Evolutionary conservation across 1,140 invertebrate genomes (phyloP).

Genomic region (Lepidotrigona ventralis): DNA sequence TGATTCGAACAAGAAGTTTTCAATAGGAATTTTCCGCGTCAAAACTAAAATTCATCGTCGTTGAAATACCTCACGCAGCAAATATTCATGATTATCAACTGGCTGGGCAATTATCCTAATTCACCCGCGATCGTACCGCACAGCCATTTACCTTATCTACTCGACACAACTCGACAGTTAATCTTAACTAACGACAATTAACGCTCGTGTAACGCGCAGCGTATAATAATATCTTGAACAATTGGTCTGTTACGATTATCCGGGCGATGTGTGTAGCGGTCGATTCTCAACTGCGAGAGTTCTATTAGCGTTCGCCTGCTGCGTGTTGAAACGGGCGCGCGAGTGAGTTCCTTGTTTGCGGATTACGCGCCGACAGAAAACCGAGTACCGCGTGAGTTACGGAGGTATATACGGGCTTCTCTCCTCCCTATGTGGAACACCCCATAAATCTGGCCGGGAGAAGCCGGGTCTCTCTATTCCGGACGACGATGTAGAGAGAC

Average conservation of each 20-base stretch:
- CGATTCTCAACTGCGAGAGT: background rate
- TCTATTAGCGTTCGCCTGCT: background rate
- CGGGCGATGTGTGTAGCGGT: no score
- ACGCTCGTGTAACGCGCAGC: background rate
- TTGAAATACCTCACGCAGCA: no score
- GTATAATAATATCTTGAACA: background rate
- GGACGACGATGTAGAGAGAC: conserved; percentile 54
- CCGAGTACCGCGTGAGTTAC: conserved; percentile 65
- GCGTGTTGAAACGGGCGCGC: background rate
- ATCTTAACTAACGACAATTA: background rate
- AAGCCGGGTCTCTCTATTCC: conserved; percentile 54
- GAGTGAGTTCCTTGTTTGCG: conserved; percentile 53
- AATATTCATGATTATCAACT: no score
- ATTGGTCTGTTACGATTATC: conserved; percentile 27
- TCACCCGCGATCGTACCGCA: no score
- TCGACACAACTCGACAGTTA: no score
- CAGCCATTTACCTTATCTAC: no score
- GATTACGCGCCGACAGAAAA: conserved; percentile 55
- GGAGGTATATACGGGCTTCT: conserved; percentile 43
- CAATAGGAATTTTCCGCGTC: no score
- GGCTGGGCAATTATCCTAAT: no score
- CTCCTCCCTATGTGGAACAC: conserved; percentile 65
- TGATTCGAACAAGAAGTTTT: no score
- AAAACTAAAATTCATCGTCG: no score
- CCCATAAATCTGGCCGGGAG: conserved; percentile 71